Evolutionary conservation across 2,888 invertebrate species (phyloP), one percentile per base, ranked within the genome.

Genomic region (Drosophila macrospina): DNA sequence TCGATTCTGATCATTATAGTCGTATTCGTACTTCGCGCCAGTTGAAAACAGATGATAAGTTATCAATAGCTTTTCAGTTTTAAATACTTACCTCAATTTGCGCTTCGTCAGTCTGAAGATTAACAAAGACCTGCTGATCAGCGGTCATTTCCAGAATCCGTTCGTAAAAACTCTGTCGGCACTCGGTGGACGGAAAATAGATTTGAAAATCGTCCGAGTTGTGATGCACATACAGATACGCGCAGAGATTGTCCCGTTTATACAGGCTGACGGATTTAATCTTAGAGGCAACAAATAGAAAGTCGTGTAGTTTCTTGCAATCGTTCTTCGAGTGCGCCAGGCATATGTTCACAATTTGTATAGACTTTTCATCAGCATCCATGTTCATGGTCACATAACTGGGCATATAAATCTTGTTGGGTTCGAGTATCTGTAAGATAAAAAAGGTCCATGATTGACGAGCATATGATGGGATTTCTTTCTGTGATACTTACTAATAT

Each of bases 161-260:
- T 80, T 97, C 96, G 91, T 97, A 97, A 86, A 98, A 96, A 67
- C 95, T 94, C 90, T 97, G 95, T 66, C 97, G 94, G 91, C 97
- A 97, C 44, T 95, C 94, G 73, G 96, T 95, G 1, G 99, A 98
- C 1, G 99, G 98, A 85, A 99, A 96, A 92, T 96, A 98, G 93
- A 99, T 98, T 94, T 99, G 99, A 93, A 99, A 99, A 93, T 99
- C 99, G 90, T 99, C 98, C 0, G 98, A 98, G 92, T 99, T 99
- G 92, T 98, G 97, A 91, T 98, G 97, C 34, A 99, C 99, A 92
- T 99, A 99, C 0, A 99, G 94, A 92, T 99, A 99, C 10, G 99
- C 94, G 76, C 98, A 98, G 15, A 99, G 94, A 89, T 98, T 97
- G 92, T 99, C 99, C 41, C 98, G 94, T 92, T 98, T 99, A 93